Base-by-base conservation (phyloP, 1,140 invertebrate genomes). In the Druon quercuslanigerum region DNA sequence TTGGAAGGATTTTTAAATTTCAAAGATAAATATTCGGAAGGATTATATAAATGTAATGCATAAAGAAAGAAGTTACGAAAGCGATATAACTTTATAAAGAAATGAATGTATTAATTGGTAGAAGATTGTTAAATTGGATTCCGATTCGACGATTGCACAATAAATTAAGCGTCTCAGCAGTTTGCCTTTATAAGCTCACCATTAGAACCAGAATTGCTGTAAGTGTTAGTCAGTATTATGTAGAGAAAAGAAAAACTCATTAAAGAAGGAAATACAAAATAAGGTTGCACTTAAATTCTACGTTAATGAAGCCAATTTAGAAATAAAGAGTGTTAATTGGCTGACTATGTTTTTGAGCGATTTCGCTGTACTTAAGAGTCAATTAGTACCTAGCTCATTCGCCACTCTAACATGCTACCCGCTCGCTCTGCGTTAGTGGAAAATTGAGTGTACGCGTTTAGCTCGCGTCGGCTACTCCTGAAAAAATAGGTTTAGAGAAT, bases 381-480 rank as follows among this genome's bases (percentile, higher is more conserved):
- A 84, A 86, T 84, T 84, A 86, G 82, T 87, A 87, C 83, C 83
- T 87, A 84, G 79, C 74, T 85, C 78, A 84, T 84, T 85, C 57
- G 77, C 76, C 82, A 76, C 52, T 84, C 74, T 72, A 79, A 82
- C 80, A 86, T 86, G 85, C 82, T 87, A 88, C 80, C 81, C 85
- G 78, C 79, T 82, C 75, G 82, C 80, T 84, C 87, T 84, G 87
- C 88, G 86, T 88, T 89, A 89, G 86, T 88, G 83, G 85, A 82
- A 84, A 84, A 87, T 80, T 77, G 78, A 82, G 74, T 83, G 82
- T 82, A 78, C 76, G 83, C 81, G 78, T 85, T 85, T 87, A 89
- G 83, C 84, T 87, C 79, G 82, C 76, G 83, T 89, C 87, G 73
- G 87, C 84, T 75, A 84, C 76, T 86, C 86, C 87, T 89, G 88